Evolutionary conservation across 2,113 vertebrate species (phyloP).

Genomic region (Otis tarda): DNA sequence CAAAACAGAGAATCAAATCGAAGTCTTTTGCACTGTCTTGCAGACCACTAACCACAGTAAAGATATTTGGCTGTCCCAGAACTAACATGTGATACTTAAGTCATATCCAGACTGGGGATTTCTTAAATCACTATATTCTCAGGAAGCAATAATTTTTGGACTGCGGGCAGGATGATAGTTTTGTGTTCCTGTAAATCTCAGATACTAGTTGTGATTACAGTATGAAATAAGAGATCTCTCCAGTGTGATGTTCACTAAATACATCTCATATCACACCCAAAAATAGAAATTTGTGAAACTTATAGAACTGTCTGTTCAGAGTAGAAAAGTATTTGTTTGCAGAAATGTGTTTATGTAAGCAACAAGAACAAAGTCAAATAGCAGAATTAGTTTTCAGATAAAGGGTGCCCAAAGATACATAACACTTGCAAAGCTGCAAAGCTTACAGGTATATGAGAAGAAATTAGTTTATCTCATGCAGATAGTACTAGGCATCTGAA

Average conservation of each 20-base stretch:
- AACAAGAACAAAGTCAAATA: background rate
- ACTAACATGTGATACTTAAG: slow-evolving; percentile 18
- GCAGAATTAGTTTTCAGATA: background rate
- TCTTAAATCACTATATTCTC: background rate
- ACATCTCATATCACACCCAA: background rate
- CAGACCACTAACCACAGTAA: slow-evolving; percentile 10
- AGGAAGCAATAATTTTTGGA: background rate
- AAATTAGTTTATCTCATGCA: background rate
- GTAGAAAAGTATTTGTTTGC: background rate
- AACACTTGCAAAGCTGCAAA: background rate
- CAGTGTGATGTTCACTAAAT: background rate
- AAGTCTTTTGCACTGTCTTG: background rate
- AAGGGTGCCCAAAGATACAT: background rate
- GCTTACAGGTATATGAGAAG: background rate
- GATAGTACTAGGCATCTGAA: background rate
- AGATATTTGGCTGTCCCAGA: background rate
- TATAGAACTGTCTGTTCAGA: background rate
- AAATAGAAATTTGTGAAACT: background rate
- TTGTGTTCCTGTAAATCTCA: background rate
- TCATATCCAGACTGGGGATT: background rate
- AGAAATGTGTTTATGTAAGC: background rate
- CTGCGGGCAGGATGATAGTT: background rate
- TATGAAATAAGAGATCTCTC: background rate
- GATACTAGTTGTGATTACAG: background rate
- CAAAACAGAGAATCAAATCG: background rate